A percentile compares a stretch with the other conserved stretches of the same genome.
Evolutionary conservation across 1,140 invertebrate species (phyloP).

Genomic region (Drosophila azteca): DNA sequence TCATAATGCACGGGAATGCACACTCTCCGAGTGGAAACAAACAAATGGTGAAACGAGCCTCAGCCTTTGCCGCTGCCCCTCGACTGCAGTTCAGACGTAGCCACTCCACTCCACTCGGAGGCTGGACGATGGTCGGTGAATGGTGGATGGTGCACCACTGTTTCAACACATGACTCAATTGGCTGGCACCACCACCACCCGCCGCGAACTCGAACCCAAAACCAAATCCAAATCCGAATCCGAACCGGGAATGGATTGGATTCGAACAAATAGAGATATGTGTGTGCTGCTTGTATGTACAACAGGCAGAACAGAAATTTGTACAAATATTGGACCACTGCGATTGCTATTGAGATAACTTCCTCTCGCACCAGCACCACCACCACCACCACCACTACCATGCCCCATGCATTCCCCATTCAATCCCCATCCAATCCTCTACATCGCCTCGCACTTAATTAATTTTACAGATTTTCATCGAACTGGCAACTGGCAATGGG

Average conservation of each 20-base stretch:
- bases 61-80: background rate
- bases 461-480: conserved; percentile 43
- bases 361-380: background rate
- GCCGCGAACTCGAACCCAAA: conserved; percentile 20
- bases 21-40: conserved; percentile 34
- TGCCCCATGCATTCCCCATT: too few species aligned
- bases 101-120: conserved; percentile 12
- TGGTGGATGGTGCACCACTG: conserved; percentile 41
- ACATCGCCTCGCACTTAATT: conserved; percentile 69
- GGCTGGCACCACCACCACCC: conserved; percentile 37
- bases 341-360: conserved; percentile 12
- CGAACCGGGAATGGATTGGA: conserved; percentile 10
- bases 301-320: conserved; percentile 19
- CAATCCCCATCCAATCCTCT: background rate
- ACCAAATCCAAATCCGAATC: background rate
- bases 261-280: conserved; percentile 19
- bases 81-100: conserved; percentile 2
- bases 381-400: too few species aligned
- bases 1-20: background rate
- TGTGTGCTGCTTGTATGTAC: conserved; percentile 3
- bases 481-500: conserved; percentile 2
- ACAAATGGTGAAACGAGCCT: conserved; percentile 20
- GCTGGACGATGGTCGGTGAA: conserved; percentile 16
- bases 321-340: conserved; percentile 38
- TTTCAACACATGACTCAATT: conserved; percentile 60